A percentile compares a stretch with the other conserved stretches of the same genome.
Evolutionary conservation across 30 jellyfish, hydroid and myxozoan genomes (phyloP).

Genomic region (Pelagia noctiluca): DNA sequence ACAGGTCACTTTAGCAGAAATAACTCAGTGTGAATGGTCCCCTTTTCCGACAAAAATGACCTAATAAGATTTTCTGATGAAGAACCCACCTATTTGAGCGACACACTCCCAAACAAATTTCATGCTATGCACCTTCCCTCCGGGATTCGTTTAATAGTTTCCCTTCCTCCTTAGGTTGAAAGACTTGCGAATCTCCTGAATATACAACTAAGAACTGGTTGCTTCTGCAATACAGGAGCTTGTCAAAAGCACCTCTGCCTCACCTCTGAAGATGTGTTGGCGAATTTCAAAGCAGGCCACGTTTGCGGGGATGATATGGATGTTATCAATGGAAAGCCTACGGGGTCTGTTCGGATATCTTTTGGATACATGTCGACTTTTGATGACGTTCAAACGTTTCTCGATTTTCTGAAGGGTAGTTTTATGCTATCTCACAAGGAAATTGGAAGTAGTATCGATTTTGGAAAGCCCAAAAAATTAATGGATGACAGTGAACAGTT

Average conservation of each 20-base stretch:
- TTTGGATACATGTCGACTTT: slow-evolving; percentile 68
- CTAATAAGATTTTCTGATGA: background rate
- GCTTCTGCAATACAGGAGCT: slow-evolving; percentile 75
- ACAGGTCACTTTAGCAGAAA: background rate
- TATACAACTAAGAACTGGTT: slow-evolving; percentile 64
- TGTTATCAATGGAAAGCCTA: slow-evolving; percentile 59
- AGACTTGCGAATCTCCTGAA: slow-evolving; percentile 58
- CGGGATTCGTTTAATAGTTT: background rate
- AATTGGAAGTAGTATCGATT: background rate
- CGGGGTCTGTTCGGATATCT: slow-evolving; percentile 73
- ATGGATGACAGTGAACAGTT: background rate
- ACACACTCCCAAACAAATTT: background rate
- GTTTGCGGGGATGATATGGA: slow-evolving; percentile 76
- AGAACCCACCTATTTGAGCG: background rate
- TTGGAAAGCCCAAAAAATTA: background rate
- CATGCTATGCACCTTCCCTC: background rate
- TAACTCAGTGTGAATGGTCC: background rate
- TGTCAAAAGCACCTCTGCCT: slow-evolving; percentile 69
- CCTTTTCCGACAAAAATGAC: background rate
- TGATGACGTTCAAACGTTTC: slow-evolving; percentile 56
- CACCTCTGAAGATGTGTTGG: slow-evolving; percentile 48
- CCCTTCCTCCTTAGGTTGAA: slow-evolving; percentile 53
- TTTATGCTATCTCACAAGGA: slow-evolving; percentile 22
- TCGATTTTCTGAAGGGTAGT: slow-evolving; percentile 45
- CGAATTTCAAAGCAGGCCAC: slow-evolving; percentile 67